Evolutionary conservation across 1,140 invertebrate species (phyloP), one percentile per base, ranked within the genome.

Genomic region (Neodiprion virginianus): DNA sequence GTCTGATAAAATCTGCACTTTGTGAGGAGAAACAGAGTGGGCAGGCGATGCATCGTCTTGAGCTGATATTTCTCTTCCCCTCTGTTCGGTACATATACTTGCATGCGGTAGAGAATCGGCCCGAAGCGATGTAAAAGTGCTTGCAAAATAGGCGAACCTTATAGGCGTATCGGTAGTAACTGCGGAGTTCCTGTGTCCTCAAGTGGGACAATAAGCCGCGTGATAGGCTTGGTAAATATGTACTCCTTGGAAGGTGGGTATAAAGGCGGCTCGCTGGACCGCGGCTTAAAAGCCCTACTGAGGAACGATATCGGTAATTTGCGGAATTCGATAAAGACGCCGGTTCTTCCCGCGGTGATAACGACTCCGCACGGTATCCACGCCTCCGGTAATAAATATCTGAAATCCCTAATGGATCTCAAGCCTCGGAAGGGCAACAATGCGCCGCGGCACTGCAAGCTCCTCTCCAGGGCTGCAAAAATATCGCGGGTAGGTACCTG

Each of bases 391-490:
- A 83, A 82, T 84, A 84, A 85, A 83, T 84, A 83, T 79, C 79
- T 78, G 77, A 81, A 81, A 77, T 79, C 79, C 79, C 78, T 85
- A 84, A 85, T 85, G 84, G 84, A 85, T 81, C 83, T 80, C 69
- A 77, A 79, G 77, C 78, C 80, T 61, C 53, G 28, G 28, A 40
- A 40, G 28, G 73, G 76, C 78, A 85, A 85, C 84, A 85, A 84
- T 83, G 82, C 28, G 2, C 2, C 28, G 82, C 28, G 2, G 28
- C 28, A 77, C 79, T 76, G 77, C 74, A 75, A 74, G 77, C 78
- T 77, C 79, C 78, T 80, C 73, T 78, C 78, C 75, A 78, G 72
- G 17, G 12, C 12, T 7, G 17, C 61, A 21, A 65, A 65, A 21
- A 14, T 17, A 14, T 17, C 17, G 2, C 17, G 7, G 12, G 61